Conservation (phyloP, 1,140 invertebrate genomes). For the Drosophila eugracilis region DNA sequence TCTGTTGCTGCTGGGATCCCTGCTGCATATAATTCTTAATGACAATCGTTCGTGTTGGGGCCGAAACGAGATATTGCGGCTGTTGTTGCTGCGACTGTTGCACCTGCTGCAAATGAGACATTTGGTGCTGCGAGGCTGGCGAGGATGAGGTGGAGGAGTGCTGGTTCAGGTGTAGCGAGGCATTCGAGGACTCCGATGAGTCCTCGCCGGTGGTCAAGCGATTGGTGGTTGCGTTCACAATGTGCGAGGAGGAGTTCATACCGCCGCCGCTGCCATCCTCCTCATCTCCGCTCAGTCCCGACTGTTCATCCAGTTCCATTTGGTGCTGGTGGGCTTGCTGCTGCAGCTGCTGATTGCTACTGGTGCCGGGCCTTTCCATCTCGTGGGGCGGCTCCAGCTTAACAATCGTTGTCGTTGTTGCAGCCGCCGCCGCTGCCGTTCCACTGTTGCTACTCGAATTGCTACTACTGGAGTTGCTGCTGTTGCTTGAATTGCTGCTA, state of each 20-base stretch:
- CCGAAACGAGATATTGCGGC: slow-evolving; percentile 64
- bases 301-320: slow-evolving; percentile 77
- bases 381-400: slow-evolving; percentile 63
- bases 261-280: slow-evolving; percentile 32
- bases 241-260: slow-evolving; percentile 54
- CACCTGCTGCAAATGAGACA: slow-evolving; percentile 36
- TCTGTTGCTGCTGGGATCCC: slow-evolving; percentile 47
- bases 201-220: slow-evolving; percentile 78
- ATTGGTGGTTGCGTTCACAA: slow-evolving; percentile 63
- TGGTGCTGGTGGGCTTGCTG: slow-evolving; percentile 57
- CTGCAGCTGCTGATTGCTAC: slow-evolving; percentile 52
- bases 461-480: slow-evolving; percentile 22
- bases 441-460: slow-evolving; percentile 33
- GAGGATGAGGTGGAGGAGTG: slow-evolving; percentile 65
- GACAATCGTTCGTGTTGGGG: slow-evolving; percentile 77
- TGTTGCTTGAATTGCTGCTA: slow-evolving; percentile 37
- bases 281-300: slow-evolving; percentile 67
- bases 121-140: slow-evolving; percentile 42
- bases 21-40: slow-evolving; percentile 80
- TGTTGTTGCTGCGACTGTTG: slow-evolving; percentile 48
- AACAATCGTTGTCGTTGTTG: slow-evolving; percentile 54
- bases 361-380: slow-evolving; percentile 59
- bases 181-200: slow-evolving; percentile 79
- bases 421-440: slow-evolving; percentile 11
- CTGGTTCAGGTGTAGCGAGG: slow-evolving; percentile 74